Evolutionary conservation across 2,113 vertebrate species (phyloP).

Genomic region (Phalacrocorax carbo): DNA sequence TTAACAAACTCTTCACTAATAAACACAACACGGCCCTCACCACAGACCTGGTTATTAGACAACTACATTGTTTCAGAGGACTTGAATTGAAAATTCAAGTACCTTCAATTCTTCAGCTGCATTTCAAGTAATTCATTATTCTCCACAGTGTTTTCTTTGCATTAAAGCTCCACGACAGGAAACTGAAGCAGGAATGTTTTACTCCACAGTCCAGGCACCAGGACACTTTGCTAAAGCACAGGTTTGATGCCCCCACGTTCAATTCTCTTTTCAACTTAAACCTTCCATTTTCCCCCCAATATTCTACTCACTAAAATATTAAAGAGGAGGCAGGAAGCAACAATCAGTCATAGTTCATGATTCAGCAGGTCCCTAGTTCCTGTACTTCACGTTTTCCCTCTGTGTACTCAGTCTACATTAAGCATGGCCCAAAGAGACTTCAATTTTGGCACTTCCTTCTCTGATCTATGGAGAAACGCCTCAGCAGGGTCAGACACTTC

Average conservation of each 20-base stretch:
- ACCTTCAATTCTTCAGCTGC: neutral
- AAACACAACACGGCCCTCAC: neutral
- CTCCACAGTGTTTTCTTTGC: neutral
- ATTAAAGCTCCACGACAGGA: neutral
- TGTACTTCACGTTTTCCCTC: neutral
- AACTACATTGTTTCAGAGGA: neutral
- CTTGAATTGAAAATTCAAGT: neutral
- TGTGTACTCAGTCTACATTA: neutral
- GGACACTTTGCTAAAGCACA: neutral
- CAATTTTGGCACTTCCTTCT: neutral
- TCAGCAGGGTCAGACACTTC: neutral
- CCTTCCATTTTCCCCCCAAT: neutral
- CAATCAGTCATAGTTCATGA: neutral
- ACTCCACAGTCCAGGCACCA: neutral
- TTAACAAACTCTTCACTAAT: neutral
- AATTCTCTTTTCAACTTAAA: neutral
- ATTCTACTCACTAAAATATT: neutral
- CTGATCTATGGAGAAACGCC: neutral
- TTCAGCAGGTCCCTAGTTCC: neutral
- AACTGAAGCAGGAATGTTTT: neutral
- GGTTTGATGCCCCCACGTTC: neutral
- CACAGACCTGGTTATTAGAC: neutral
- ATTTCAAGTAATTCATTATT: neutral
- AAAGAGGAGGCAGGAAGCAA: neutral
- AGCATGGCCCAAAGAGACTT: neutral